Percentiles rank a stretch among this genome's conserved stretches.
These are phyloP conservation scores for Calycopis cecrops DNA, from an alignment of 1,140 invertebrate species.

Conservation along the genomic window DNA sequence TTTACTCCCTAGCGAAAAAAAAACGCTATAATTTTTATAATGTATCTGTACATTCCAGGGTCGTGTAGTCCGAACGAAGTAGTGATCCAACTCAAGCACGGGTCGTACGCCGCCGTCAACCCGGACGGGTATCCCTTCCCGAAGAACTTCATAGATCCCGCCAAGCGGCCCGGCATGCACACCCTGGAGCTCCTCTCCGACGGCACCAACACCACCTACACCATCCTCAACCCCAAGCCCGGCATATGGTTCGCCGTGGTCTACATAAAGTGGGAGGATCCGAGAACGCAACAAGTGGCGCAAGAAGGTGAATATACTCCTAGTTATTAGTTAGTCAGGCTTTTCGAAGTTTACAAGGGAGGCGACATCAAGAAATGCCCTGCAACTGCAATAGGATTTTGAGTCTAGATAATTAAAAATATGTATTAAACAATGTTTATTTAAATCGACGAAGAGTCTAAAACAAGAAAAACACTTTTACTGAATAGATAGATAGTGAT, in stretches of 20 bases:
- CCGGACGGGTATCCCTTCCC: slow-evolving; percentile 84
- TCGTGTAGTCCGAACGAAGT: slow-evolving; percentile 77
- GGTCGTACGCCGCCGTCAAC: slow-evolving; percentile 85
- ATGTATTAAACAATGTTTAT: no score
- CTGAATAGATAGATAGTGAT: no score
- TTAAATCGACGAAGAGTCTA: no score
- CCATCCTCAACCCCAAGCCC: slow-evolving; percentile 75
- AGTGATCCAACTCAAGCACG: slow-evolving; percentile 81
- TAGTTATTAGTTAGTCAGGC: no score
- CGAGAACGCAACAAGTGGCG: slow-evolving; percentile 80
- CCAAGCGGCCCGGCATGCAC: slow-evolving; percentile 46
- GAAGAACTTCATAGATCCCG: slow-evolving; percentile 76
- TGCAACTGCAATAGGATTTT: no score
- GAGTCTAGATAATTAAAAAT: no score
- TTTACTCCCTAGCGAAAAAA: no score
- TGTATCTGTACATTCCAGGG: slow-evolving; percentile 50
- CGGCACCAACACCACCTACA: slow-evolving; percentile 47
- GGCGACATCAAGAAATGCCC: no score
- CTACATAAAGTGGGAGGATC: slow-evolving; percentile 84
- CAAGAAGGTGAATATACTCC: slow-evolving; percentile 82
- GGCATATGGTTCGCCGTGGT: slow-evolving; percentile 88
- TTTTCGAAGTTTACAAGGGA: no score
- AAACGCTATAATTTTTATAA: no score
- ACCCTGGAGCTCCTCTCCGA: slow-evolving; percentile 51
- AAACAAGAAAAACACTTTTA: no score